These are phyloP conservation scores for Cotesia typhae DNA, from an alignment of 1,140 invertebrate genomes.

Conservation along the genomic window DNA sequence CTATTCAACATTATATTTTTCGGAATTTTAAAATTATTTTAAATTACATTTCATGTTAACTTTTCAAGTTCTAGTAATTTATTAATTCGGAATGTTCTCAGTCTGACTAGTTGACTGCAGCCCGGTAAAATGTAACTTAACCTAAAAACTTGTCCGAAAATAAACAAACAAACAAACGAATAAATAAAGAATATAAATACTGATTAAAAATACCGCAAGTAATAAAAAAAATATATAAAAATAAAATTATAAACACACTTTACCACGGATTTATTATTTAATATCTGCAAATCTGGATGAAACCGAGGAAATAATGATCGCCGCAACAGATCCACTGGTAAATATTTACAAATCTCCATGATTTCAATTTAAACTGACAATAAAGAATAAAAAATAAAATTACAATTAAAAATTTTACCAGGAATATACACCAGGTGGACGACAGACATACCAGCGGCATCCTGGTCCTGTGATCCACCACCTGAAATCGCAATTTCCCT, in stretches of 20 bases:
- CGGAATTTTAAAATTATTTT: no score
- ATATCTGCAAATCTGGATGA: slow-evolving; percentile 78
- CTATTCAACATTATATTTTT: no score
- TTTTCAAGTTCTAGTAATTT: no score
- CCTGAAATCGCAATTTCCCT: slow-evolving; percentile 39
- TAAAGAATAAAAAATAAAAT: background rate
- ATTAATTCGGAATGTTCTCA: no score
- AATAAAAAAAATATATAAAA: background rate
- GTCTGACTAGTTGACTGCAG: no score
- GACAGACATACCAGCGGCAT: slow-evolving; percentile 80
- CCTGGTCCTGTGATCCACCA: slow-evolving; percentile 70
- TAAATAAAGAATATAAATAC: background rate
- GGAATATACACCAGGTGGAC: slow-evolving; percentile 90
- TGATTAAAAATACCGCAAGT: background rate
- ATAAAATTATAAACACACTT: background rate
- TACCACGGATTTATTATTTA: slow-evolving; percentile 28
- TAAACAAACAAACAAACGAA: slow-evolving; percentile 49
- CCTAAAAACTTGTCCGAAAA: no score
- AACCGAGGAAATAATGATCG: slow-evolving; percentile 78
- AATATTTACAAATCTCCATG: slow-evolving; percentile 19
- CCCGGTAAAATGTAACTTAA: no score
- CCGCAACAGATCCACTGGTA: slow-evolving; percentile 84
- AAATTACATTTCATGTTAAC: no score
- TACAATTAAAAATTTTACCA: slow-evolving; percentile 50
- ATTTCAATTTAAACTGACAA: no score